Evolutionary conservation across 2,113 vertebrate genomes (phyloP).

Genomic region (Myotis lucifugus): DNA sequence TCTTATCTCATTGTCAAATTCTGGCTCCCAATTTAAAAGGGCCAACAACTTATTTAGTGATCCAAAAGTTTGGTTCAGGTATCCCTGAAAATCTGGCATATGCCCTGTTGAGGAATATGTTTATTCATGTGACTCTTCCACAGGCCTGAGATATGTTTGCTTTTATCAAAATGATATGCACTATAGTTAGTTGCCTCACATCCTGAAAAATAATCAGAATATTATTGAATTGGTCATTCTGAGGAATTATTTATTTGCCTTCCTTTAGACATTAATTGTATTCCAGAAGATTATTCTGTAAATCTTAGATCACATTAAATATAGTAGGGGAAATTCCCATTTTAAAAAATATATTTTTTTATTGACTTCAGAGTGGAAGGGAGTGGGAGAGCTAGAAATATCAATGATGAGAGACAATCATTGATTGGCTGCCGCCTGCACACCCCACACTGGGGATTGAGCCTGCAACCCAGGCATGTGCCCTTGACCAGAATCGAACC

Average conservation of each 20-base stretch:
- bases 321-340: constrained; percentile 6
- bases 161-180: not conserved
- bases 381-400: too few relatives aligned
- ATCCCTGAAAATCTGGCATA: not conserved
- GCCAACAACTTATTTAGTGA: not conserved
- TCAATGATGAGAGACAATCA: too few relatives aligned
- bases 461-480: too few relatives aligned
- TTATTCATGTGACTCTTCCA: not conserved
- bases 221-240: constrained; percentile 8
- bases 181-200: not conserved
- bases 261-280: not conserved
- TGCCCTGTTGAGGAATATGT: not conserved
- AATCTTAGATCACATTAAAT: constrained; percentile 49
- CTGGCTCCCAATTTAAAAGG: not conserved
- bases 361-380: too few relatives aligned
- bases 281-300: constrained; percentile 44
- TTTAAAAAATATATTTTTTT: not conserved
- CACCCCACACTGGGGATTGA: too few relatives aligned
- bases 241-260: constrained; percentile 1
- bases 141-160: not conserved
- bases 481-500: too few relatives aligned
- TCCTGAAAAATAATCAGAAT: constrained; percentile 25
- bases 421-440: too few relatives aligned
- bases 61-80: not conserved
- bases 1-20: constrained; percentile 4